A percentile compares a stretch with the other conserved stretches of the same genome.
Evolutionary conservation across 2,888 invertebrate species (phyloP).

Genomic region (Eupithecia pulchellata): DNA sequence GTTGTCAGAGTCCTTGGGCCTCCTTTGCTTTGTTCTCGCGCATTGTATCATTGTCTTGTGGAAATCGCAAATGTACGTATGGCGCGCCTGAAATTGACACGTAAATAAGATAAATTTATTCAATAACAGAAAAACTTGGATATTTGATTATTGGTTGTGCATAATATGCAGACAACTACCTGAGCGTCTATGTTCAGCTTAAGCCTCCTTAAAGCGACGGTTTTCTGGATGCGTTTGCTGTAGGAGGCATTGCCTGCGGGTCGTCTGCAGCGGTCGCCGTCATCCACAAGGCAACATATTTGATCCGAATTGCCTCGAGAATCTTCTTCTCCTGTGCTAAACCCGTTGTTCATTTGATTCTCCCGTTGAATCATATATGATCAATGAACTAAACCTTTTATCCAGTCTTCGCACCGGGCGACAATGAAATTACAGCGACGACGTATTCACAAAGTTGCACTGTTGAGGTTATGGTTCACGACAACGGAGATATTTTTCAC

Average conservation of each 20-base stretch:
- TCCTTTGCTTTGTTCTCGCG: constrained; percentile 94
- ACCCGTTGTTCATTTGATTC: constrained; percentile 92
- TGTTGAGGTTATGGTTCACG: constrained; percentile 78
- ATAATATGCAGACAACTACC: constrained; percentile 50
- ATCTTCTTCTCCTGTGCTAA: constrained; percentile 96
- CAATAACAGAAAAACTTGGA: constrained; percentile 24
- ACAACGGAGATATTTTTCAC: constrained; percentile 69
- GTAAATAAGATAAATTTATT: constrained; percentile 22
- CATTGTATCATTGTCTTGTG: constrained; percentile 98
- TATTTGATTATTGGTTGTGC: background rate
- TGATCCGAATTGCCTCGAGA: constrained; percentile 94
- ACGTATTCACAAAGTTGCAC: constrained; percentile 77
- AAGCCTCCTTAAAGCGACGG: constrained; percentile 95
- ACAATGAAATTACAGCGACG: constrained; percentile 67
- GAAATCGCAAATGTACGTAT: constrained; percentile 98
- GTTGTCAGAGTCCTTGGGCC: constrained; percentile 96
- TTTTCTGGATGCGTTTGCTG: constrained; percentile 98
- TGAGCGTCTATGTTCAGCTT: constrained; percentile 93
- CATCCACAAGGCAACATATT: constrained; percentile 96
- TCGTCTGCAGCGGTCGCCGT: constrained; percentile 93
- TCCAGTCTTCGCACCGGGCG: constrained; percentile 69
- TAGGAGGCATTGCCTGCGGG: constrained; percentile 97
- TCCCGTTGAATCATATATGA: constrained; percentile 85
- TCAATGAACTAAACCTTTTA: constrained; percentile 67
- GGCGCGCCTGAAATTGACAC: constrained; percentile 89